Evolutionary conservation across 1,140 invertebrate genomes (phyloP).

Genomic region (Pogonomyrmex barbatus): DNA sequence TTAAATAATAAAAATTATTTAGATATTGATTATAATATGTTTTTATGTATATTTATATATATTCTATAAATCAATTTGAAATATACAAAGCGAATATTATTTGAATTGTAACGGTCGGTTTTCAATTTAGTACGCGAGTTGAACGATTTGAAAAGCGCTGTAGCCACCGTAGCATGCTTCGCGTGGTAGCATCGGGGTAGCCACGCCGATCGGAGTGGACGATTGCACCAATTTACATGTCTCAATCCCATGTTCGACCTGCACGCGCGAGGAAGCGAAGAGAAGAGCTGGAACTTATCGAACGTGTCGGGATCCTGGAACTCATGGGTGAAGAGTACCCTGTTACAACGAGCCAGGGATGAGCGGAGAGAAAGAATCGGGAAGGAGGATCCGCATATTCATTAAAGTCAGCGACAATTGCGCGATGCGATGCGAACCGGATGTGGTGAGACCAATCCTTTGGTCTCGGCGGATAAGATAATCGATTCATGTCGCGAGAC

Average conservation of each 20-base stretch:
- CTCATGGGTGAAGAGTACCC: constrained; percentile 45
- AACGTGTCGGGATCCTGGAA: constrained; percentile 68
- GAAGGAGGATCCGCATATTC: constrained; percentile 73
- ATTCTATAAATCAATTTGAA: background rate
- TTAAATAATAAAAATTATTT: background rate
- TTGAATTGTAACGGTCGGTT: background rate
- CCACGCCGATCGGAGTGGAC: constrained; percentile 80
- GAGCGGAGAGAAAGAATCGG: background rate
- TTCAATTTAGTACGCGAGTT: background rate
- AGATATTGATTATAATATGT: background rate
- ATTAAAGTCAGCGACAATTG: constrained; percentile 69
- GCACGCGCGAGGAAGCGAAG: constrained; percentile 46
- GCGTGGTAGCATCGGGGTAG: constrained; percentile 67
- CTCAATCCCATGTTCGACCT: constrained; percentile 81
- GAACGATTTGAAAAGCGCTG: constrained; percentile 73
- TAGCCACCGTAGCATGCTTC: constrained; percentile 74
- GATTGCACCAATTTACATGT: constrained; percentile 86
- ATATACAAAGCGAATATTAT: background rate
- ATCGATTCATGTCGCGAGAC: constrained; percentile 32
- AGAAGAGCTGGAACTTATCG: constrained; percentile 60
- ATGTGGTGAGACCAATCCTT: constrained; percentile 33
- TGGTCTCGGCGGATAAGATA: constrained; percentile 67
- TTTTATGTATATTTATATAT: too few species aligned
- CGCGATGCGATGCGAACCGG: constrained; percentile 30
- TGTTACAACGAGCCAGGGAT: constrained; percentile 6